Evolutionary conservation across 2,888 invertebrate genomes (phyloP), one percentile per base, ranked within the genome.

Genomic region (Epinotia demarniana): DNA sequence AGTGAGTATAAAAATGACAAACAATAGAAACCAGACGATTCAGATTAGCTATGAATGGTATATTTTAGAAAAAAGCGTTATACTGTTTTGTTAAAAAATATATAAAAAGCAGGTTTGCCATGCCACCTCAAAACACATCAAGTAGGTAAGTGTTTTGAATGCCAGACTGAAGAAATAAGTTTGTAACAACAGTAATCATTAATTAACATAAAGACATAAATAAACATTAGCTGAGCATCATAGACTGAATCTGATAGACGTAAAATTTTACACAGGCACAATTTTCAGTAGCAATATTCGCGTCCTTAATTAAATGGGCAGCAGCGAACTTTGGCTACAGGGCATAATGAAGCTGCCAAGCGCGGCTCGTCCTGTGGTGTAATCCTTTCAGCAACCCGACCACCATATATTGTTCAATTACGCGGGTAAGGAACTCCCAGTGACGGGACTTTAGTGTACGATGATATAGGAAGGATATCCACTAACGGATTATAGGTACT

Each of bases 211-310:
- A 61, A 8, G n/a, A 33, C n/a, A 61, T 33, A 33, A 61, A 16
- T 57, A 53, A 57, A 13, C 16, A 64, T 64, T 1, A 8, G 23
- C 23, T 23, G 8, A 23, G 61, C 61, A 16, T 33, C 61, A 33
- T 8, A 61, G 8, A 33, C 27, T 16, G 13, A 12, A 12, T 55
- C 53, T 55, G 49, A 39, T 49, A 23, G 63, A 63, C 33, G 39
- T 70, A 46, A 67, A 33, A 72, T 72, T 75, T 72, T 72, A 33
- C 75, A 61, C 46, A 33, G 55, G 43, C 57, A 60, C 64, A 86
- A 83, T 84, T 86, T 83, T 85, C 82, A 84, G 79, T 77, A 77
- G 79, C 80, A 78, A 79, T 85, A 84, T 86, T 84, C 67, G 55
- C 84, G 83, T 84, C 82, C 82, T 83, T 82, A 82, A 83, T 83